Conservation (phyloP, 2,888 invertebrate genomes). For the Cosmorhoe ocellata region DNA sequence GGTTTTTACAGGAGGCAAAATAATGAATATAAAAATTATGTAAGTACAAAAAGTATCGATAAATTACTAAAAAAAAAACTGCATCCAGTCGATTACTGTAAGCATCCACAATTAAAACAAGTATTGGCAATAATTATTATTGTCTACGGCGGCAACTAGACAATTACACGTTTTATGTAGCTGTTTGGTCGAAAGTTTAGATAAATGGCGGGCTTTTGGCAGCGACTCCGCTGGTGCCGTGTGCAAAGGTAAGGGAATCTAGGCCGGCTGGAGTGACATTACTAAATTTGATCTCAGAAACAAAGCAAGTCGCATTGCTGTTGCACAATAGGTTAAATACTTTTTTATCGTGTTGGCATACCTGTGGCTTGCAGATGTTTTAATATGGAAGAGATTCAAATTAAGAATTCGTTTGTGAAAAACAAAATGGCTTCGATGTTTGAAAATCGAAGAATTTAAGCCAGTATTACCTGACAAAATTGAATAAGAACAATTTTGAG, state of each 20-base stretch:
- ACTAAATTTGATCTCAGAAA: conserved; percentile 78
- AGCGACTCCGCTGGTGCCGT: conserved; percentile 71
- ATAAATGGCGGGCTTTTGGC: conserved; percentile 54
- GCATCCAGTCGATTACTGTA: conserved; percentile 1
- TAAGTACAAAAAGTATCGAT: too few species aligned
- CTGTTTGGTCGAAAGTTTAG: conserved; percentile 39
- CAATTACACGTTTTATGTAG: conserved; percentile 32
- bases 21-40: too few species aligned
- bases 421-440: too few species aligned
- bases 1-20: too few species aligned
- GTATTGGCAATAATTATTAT: conserved; percentile 10
- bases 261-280: conserved; percentile 81
- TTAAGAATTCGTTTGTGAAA: too few species aligned
- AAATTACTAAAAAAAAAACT: too few species aligned
- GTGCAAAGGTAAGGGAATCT: conserved; percentile 78
- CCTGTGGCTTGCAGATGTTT: conserved; percentile 6
- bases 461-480: too few species aligned
- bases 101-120: not conserved
- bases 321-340: conserved; percentile 29
- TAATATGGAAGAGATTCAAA: too few species aligned
- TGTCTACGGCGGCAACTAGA: conserved; percentile 15
- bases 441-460: too few species aligned
- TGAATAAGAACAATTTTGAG: too few species aligned
- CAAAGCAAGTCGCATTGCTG: conserved; percentile 58
- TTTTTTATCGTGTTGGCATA: conserved; percentile 23